Evolutionary conservation across 1,140 invertebrate species (phyloP), one percentile per base, ranked within the genome.

Genomic region (Agrypnia vestita): DNA sequence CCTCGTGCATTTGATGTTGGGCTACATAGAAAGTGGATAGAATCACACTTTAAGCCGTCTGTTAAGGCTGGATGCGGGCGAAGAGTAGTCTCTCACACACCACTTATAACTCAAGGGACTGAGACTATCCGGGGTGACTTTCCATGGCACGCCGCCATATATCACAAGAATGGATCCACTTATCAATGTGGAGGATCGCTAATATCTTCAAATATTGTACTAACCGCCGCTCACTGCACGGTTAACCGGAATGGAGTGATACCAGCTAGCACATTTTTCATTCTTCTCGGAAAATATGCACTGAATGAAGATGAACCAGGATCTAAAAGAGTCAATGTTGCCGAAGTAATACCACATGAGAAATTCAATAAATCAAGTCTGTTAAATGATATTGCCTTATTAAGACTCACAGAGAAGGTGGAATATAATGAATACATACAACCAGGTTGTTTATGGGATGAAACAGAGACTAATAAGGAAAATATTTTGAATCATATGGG

Each of bases 161-260:
- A 46, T 44, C 15, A 53, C 25, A 76, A 79, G n/a, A 17, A 13
- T 4, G 15, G 11, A n/a, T 21, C 47, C 11, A 19, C 49, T 6
- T 82, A 82, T 49, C 17, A 43, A 49, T 82, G 81, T 77, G 81
- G 81, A 46, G 81, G 78, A n/a, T 55, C 61, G 9, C 47, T 82
- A 7, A 82, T 82, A 53, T 73, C 62, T 51, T 35, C 25, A n/a
- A 12, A 13, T n/a, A 35, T 21, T 35, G 49, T 82, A 43, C 53
- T 82, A 61, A 82, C 81, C 62, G 81, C 81, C 73, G 81, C 21
- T 11, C 81, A 82, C 74, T 82, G 81, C 35, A 64, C 76, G 19
- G 19, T 78, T 13, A 51, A 4, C 6, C 35, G 21, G n/a, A 13
- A 43, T n/a, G n/a, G 10, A 19, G 25, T 12, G 9, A 19, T 56